These are phyloP conservation scores for Nemapogon koenigi DNA, from an alignment of 2,888 invertebrate species.

Conservation along the genomic window DNA sequence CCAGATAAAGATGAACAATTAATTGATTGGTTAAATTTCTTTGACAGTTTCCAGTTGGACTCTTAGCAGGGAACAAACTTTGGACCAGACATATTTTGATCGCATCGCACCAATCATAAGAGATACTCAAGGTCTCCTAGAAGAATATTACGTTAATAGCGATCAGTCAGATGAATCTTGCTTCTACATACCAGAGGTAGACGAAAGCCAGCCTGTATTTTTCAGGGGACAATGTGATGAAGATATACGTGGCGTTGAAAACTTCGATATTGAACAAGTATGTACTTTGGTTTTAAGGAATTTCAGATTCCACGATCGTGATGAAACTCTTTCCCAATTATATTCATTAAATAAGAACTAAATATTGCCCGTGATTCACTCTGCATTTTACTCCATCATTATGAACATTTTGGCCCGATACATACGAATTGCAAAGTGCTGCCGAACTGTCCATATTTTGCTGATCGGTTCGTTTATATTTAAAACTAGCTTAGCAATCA, in stretches of 20 bases:
- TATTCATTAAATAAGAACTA: too few species aligned
- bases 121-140: conserved; percentile 34
- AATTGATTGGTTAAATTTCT: background rate
- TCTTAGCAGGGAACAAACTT: conserved; percentile 28
- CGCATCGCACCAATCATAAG: conserved; percentile 26
- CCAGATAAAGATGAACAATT: too few species aligned
- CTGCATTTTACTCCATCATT: too few species aligned
- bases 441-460: too few species aligned
- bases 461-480: too few species aligned
- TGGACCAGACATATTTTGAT: conserved; percentile 21
- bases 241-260: conserved; percentile 24
- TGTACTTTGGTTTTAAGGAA: too few species aligned
- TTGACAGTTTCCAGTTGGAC: conserved; percentile 46
- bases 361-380: too few species aligned
- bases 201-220: conserved; percentile 23
- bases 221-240: conserved; percentile 40
- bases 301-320: too few species aligned
- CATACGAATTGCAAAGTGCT: too few species aligned
- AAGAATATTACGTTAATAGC: conserved; percentile 32
- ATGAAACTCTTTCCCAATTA: too few species aligned
- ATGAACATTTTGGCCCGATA: too few species aligned
- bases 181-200: conserved; percentile 39
- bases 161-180: conserved; percentile 38
- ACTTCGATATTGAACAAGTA: conserved; percentile 32
- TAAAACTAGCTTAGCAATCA: too few species aligned